phyloP scores from a whole-genome alignment of 2,113 vertebrate species.

The Ahaetulla prasina region DNA sequence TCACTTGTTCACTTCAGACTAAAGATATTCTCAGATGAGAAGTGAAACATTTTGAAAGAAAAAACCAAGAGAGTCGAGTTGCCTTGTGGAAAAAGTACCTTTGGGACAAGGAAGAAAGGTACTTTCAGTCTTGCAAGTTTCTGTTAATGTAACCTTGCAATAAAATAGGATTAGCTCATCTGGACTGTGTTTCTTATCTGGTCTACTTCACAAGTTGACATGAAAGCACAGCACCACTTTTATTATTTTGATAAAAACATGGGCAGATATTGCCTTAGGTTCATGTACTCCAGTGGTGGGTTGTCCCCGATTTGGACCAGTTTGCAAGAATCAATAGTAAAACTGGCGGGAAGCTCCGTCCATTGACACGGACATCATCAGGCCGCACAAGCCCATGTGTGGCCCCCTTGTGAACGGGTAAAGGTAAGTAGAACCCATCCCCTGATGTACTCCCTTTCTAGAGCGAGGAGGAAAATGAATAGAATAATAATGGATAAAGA shows the following conservation, averaged over 20 bases:
- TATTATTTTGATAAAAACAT: not conserved
- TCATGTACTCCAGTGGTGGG: not conserved
- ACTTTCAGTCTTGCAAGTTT: not conserved
- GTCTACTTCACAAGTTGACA: not conserved
- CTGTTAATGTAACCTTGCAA: not conserved
- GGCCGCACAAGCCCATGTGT: accelerated
- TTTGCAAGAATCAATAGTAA: too few species aligned
- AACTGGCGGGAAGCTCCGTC: too few species aligned
- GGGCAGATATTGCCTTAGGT: not conserved
- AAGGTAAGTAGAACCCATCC: too few species aligned
- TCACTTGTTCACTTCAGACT: not conserved
- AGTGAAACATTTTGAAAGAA: not conserved
- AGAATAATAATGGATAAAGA: too few species aligned
- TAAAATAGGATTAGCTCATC: not conserved
- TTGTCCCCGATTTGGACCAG: too few species aligned
- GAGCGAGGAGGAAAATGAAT: too few species aligned
- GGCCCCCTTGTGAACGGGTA: too few species aligned
- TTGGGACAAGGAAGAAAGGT: not conserved
- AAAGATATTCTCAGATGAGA: not conserved
- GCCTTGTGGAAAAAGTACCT: not conserved
- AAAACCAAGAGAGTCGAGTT: not conserved
- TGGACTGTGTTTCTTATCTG: not conserved
- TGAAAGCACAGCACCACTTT: not conserved
- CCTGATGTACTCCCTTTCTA: too few species aligned
- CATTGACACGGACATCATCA: too few species aligned